Conservation (phyloP, 2,797 vertebrate species). For the Hozukius guyotensis region DNA sequence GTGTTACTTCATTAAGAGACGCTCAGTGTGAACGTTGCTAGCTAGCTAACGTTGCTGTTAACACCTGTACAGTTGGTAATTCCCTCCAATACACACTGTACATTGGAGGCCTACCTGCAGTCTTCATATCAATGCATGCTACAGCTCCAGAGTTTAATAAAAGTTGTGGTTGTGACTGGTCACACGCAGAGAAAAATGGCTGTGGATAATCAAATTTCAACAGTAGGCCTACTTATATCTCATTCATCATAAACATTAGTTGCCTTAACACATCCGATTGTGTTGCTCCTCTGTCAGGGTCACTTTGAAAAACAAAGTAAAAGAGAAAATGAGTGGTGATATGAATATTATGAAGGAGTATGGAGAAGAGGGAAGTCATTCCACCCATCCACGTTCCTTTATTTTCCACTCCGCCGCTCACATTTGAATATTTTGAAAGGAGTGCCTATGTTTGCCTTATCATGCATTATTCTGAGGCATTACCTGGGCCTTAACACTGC, state of each 20-base stretch:
- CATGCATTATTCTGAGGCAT: slow-evolving; percentile 86
- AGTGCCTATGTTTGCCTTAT: slow-evolving; percentile 86
- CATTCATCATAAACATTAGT: slow-evolving; percentile 14
- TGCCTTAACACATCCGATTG: slow-evolving; percentile 13
- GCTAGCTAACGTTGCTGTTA: neutral
- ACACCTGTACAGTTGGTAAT: neutral
- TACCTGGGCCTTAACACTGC: slow-evolving; percentile 77
- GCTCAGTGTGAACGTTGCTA: neutral
- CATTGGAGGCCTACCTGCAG: too few relatives aligned
- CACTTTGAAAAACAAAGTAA: slow-evolving; percentile 72
- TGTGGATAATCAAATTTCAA: neutral
- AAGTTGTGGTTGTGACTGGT: neutral
- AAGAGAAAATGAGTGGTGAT: slow-evolving; percentile 61
- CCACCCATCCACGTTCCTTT: slow-evolving; percentile 77
- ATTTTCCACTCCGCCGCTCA: slow-evolving; percentile 83
- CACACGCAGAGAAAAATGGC: neutral
- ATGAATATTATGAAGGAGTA: slow-evolving; percentile 73
- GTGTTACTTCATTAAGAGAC: neutral
- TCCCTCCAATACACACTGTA: too few relatives aligned
- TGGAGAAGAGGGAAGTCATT: slow-evolving; percentile 76
- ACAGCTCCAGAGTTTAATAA: neutral
- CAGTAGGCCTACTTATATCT: neutral
- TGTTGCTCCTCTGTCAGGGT: slow-evolving; percentile 50
- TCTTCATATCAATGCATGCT: neutral
- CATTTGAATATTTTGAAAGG: slow-evolving; percentile 86